Evolutionary conservation across 2,888 invertebrate genomes (phyloP).

Genomic region (Ernsta delagoae): DNA sequence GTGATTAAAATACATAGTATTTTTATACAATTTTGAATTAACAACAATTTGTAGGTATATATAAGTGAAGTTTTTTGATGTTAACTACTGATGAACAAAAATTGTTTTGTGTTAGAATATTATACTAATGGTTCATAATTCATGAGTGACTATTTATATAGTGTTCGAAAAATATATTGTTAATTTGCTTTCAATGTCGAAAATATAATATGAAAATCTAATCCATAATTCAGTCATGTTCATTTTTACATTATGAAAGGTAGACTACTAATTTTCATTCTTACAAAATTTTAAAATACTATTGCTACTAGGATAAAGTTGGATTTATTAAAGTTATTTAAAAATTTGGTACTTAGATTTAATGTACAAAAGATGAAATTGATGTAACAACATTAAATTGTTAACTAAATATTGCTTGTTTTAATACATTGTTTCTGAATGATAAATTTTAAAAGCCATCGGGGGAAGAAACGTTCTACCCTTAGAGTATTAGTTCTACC

Average conservation of each 20-base stretch:
- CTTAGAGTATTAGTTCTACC: too few relatives aligned
- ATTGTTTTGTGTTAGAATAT: not conserved
- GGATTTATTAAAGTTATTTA: constrained; percentile 52
- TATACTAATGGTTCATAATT: not conserved
- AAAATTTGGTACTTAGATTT: constrained; percentile 72
- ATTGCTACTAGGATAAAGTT: constrained; percentile 61
- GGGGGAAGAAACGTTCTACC: too few relatives aligned
- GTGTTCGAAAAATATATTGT: not conserved
- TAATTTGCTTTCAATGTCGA: not conserved
- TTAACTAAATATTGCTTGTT: constrained; percentile 54
- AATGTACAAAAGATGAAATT: constrained; percentile 76
- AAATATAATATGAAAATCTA: not conserved
- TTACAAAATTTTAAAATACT: constrained; percentile 45
- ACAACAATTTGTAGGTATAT: constrained; percentile 1
- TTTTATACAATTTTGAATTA: constrained; percentile 10
- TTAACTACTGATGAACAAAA: not conserved
- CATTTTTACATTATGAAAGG: constrained; percentile 4
- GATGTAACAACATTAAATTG: constrained; percentile 76
- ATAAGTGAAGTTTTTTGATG: constrained; percentile 19
- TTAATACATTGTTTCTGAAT: not conserved
- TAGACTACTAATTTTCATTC: constrained; percentile 14
- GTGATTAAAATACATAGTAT: constrained; percentile 15
- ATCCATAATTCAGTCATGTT: not conserved
- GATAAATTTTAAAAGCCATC: too few relatives aligned
- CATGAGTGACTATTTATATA: not conserved